Evolutionary conservation across 2,113 vertebrate genomes (phyloP).

Genomic region (Kryptolebias marmoratus): DNA sequence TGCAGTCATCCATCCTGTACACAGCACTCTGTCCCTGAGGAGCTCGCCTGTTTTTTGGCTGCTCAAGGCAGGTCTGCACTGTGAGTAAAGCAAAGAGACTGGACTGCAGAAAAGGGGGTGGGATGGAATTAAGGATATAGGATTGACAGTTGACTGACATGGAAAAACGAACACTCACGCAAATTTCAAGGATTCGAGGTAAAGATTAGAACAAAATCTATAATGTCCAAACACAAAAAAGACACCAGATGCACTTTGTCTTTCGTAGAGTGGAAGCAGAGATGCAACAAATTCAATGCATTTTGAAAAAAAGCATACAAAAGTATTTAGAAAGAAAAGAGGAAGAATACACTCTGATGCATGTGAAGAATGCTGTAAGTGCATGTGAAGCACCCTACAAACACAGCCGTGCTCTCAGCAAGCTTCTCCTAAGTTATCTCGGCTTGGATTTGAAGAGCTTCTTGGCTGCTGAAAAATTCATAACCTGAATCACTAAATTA

Average conservation of each 20-base stretch:
- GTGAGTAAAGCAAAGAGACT: conserved; percentile 40
- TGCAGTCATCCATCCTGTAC: conserved; percentile 63
- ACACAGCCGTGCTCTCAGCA: conserved; percentile 53
- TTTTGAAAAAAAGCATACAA: conserved; percentile 8
- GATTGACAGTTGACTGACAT: conserved; percentile 22
- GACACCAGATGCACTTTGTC: background rate
- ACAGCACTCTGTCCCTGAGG: conserved; percentile 66
- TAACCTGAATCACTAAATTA: conserved; percentile 67
- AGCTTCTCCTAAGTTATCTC: conserved; percentile 44
- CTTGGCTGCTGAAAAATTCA: conserved; percentile 67
- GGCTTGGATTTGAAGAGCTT: conserved; percentile 63
- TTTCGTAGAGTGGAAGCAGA: conserved; percentile 6
- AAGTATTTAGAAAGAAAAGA: conserved; percentile 21
- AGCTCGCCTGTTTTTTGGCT: conserved; percentile 74
- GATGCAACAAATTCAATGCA: background rate
- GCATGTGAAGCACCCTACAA: conserved; percentile 52
- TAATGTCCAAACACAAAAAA: background rate
- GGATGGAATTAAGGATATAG: conserved; percentile 36
- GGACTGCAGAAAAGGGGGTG: conserved; percentile 44
- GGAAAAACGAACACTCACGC: conserved; percentile 2
- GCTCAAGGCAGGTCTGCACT: conserved; percentile 58
- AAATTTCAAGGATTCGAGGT: conserved; percentile 1
- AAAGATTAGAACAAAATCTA: conserved; percentile 5
- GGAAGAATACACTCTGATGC: conserved; percentile 26
- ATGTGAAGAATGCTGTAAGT: conserved; percentile 30